phyloP scores from a whole-genome alignment of 2,113 vertebrate genomes.

The Centropus unirufus region DNA sequence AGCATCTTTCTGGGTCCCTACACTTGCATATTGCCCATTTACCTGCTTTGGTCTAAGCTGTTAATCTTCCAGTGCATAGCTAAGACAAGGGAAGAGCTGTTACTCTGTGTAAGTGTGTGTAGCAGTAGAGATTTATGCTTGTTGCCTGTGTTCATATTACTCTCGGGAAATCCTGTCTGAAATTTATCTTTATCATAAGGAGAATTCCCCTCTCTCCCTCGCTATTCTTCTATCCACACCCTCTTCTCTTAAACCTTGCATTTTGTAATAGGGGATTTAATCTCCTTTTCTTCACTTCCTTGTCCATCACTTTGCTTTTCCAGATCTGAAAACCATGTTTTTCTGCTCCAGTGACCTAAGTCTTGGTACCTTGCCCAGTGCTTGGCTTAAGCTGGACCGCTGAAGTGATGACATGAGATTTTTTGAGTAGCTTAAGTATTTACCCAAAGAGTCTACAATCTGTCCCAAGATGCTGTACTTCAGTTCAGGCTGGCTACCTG shows the following conservation, averaged over 20 bases:
- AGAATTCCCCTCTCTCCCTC: neutral
- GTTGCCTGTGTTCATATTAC: neutral
- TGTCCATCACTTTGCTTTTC: conserved; percentile 39
- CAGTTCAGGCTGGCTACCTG: neutral
- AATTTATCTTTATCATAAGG: neutral
- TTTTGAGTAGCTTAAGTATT: neutral
- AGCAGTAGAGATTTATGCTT: neutral
- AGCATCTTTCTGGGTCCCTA: neutral
- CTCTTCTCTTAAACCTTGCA: neutral
- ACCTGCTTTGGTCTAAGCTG: neutral
- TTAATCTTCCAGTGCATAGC: neutral
- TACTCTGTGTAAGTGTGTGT: neutral
- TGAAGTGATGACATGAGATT: conserved; percentile 11
- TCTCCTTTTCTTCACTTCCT: neutral
- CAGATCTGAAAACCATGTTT: neutral
- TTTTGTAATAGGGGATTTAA: neutral
- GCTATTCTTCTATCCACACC: neutral
- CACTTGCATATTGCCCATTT: neutral
- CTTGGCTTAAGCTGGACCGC: neutral
- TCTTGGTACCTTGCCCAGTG: conserved; percentile 11
- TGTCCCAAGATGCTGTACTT: neutral
- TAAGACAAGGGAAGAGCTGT: neutral
- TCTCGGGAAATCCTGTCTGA: neutral
- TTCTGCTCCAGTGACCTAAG: neutral
- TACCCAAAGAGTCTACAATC: neutral